Base-by-base conservation (phyloP, 2,113 vertebrate genomes). In the Clarias batrachus region DNA sequence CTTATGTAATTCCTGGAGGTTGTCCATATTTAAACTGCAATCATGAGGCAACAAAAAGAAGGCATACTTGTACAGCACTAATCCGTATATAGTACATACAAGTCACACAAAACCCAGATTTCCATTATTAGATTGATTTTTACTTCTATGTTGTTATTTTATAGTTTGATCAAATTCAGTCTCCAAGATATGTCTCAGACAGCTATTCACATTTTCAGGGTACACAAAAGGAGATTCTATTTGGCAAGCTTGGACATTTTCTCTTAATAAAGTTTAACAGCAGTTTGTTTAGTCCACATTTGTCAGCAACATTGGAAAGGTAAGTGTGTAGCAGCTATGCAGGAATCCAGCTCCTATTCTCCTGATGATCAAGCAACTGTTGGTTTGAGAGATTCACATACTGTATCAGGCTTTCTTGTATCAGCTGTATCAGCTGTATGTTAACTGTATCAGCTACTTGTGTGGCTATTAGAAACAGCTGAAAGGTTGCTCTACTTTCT, bases 301-400 rank as follows among this genome's bases (percentile, higher is more conserved):
- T 89, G 91, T 93, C 90, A 90, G 89, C 90, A 91, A 93, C 93
- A 93, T 91, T 90, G 89, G 89, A 82, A 88, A 88, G 85, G 90
- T 86, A 83, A 68, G 88, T 88, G 84, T 89, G 56, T 79, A 92
- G 89, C 92, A 91, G 92, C 92, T 93, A 92, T 66, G 86, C 82
- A 91, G 91, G 79, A 90, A 90, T 90, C 91, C 89, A 88, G 83
- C 82, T 77, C 82, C 77, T 65, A 87, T 80, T 87, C 86, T 80
- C 87, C 41, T 30, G 56, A 86, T 9, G 14, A 87, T 63, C 76
- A 87, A 85, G 89, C 41, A 85, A 89, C 88, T 86, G 21, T 63
- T 81, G 84, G 74, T 13, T 86, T 76, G 80, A 33, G 86, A 89
- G 79, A 89, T 88, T 89, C 84, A 83, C 88, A 90, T 1, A 33